phyloP scores from a whole-genome alignment of 2,113 vertebrate species.

The Actinemys pallida region DNA sequence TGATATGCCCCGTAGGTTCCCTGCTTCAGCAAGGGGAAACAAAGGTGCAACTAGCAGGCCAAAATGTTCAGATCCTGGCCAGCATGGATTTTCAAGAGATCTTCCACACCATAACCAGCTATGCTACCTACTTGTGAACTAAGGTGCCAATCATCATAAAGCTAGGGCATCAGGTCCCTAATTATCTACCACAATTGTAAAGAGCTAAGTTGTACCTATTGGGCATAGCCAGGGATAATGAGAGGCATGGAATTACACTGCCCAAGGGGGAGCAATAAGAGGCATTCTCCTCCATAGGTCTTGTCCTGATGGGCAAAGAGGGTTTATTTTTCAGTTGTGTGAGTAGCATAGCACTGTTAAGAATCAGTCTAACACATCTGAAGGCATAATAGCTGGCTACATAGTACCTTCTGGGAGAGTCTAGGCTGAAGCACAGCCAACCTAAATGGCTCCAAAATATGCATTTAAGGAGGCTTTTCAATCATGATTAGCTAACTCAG shows the following conservation, averaged over 20 bases:
- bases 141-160: not conserved
- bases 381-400: not conserved
- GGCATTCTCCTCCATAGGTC: not conserved
- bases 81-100: no score
- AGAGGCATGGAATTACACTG: not conserved
- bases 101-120: not conserved
- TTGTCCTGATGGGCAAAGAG: no score
- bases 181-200: not conserved
- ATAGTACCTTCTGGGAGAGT: not conserved
- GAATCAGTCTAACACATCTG: accelerated
- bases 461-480: not conserved
- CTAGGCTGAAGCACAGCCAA: not conserved
- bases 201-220: not conserved
- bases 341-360: accelerated
- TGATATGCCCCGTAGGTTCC: no score
- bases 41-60: no score
- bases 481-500: not conserved
- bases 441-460: not conserved
- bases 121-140: not conserved
- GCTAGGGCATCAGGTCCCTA: not conserved
- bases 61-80: no score
- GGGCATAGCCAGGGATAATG: not conserved
- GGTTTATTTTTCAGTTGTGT: no score
- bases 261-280: not conserved
- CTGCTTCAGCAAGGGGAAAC: no score